Conservation (phyloP, 1,140 invertebrate genomes). For the Potamilus streckersoni region DNA sequence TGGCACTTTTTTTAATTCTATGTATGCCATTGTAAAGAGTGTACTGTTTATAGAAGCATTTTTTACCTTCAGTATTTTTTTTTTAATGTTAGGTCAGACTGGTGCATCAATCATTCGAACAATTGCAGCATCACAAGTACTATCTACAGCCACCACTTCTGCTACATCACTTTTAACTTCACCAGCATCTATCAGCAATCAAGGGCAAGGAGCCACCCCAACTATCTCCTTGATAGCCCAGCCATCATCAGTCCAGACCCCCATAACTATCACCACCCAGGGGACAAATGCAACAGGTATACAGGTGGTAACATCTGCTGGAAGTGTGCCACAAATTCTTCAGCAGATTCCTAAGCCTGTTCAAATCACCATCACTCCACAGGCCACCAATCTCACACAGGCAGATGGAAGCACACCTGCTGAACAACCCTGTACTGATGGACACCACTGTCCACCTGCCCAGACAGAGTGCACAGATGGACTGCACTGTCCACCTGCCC, state of each 20-base stretch:
- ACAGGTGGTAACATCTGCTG: constrained; percentile 13
- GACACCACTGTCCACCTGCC: constrained; percentile 34
- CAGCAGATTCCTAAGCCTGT: constrained; percentile 39
- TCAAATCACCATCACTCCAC: constrained; percentile 54
- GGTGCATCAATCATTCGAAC: constrained; percentile 37
- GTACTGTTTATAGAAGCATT: too few relatives aligned
- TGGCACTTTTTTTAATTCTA: background rate
- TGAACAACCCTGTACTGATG: constrained; percentile 36
- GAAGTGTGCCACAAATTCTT: background rate
- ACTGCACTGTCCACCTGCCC: constrained; percentile 8
- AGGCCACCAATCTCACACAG: constrained; percentile 22
- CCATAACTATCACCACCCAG: constrained; percentile 46
- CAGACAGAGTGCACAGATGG: constrained; percentile 33
- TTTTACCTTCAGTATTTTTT: too few relatives aligned
- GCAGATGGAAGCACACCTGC: constrained; percentile 25
- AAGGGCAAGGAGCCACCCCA: background rate
- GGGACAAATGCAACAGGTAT: constrained; percentile 33
- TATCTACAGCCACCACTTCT: constrained; percentile 24
- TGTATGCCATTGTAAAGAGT: background rate
- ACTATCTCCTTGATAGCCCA: constrained; percentile 59
- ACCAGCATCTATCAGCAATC: background rate
- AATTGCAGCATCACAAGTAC: constrained; percentile 38
- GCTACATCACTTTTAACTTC: constrained; percentile 39
- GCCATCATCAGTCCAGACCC: constrained; percentile 39
- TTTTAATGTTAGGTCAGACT: constrained; percentile 14